phyloP scores from a whole-genome alignment of 2,797 vertebrate genomes.

The Sphenodon punctatus region DNA sequence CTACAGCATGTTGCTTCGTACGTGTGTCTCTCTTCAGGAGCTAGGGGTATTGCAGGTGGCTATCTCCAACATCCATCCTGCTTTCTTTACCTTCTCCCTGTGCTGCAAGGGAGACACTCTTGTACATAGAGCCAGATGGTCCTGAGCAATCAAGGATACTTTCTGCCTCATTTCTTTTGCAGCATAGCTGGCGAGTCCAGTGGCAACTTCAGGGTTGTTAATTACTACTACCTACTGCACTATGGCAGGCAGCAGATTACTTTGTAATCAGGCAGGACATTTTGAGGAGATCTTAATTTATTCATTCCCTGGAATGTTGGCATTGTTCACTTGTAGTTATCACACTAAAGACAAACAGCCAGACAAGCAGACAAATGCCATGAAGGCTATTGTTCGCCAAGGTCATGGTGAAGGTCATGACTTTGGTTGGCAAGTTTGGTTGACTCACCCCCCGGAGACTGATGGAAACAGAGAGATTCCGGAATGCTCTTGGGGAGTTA shows the following conservation, averaged over 20 bases:
- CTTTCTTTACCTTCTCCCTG: not conserved
- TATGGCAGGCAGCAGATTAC: not conserved
- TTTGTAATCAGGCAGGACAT: not conserved
- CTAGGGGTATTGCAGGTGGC: not conserved
- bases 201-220: not conserved
- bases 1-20: fast-evolving
- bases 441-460: no score
- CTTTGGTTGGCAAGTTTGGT: no score
- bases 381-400: no score
- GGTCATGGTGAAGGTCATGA: no score
- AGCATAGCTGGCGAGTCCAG: not conserved
- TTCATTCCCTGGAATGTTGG: no score
- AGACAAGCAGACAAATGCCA: no score
- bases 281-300: not conserved
- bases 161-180: conserved; percentile 27
- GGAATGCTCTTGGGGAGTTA: no score
- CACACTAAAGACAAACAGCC: no score
- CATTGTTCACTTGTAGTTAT: no score
- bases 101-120: fast-evolving
- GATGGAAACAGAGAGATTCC: no score
- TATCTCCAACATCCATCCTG: not conserved
- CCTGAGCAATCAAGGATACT: not conserved
- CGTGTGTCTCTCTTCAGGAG: fast-evolving
- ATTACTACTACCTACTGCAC: not conserved
- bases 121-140: not conserved